phyloP scores from a whole-genome alignment of 2,888 invertebrate genomes.

The Ferdinandea cuprea region DNA sequence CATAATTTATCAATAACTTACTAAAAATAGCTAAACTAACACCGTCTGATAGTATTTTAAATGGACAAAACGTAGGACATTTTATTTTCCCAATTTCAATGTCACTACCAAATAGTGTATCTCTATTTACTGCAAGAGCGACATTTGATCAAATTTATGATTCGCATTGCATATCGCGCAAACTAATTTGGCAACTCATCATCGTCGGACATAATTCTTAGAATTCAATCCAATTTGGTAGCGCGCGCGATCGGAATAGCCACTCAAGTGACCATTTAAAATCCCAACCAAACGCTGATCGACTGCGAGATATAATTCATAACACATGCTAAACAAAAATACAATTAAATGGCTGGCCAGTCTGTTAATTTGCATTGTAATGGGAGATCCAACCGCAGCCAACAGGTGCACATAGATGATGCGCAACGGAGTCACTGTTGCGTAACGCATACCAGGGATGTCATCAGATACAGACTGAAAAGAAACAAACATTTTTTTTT shows the following conservation, averaged over 20 bases:
- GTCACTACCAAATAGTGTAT: conserved; percentile 19
- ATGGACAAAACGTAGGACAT: not conserved
- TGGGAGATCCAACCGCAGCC: not conserved
- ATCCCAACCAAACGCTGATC: conserved; percentile 42
- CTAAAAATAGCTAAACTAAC: not conserved
- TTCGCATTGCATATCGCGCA: conserved; percentile 19
- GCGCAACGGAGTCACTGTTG: conserved; percentile 9
- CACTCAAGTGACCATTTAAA: conserved; percentile 38
- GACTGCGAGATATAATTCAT: conserved; percentile 59
- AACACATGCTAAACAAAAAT: conserved; percentile 58
- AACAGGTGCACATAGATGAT: conserved; percentile 37
- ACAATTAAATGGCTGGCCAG: conserved; percentile 14
- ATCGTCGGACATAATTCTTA: conserved; percentile 15
- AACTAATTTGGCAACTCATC: conserved; percentile 15
- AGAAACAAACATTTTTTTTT: not conserved
- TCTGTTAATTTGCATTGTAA: conserved; percentile 44
- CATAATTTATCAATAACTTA: conserved; percentile 1
- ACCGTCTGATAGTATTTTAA: not conserved
- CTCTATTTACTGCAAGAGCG: not conserved
- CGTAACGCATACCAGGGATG: conserved; percentile 27
- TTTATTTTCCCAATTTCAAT: conserved; percentile 19
- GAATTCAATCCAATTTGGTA: conserved; percentile 38
- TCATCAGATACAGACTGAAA: conserved; percentile 4
- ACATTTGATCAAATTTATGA: conserved; percentile 10
- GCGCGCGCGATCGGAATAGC: conserved; percentile 38